Base-by-base conservation (phyloP, 2,888 invertebrate genomes). In the Slavum lentiscoides region DNA sequence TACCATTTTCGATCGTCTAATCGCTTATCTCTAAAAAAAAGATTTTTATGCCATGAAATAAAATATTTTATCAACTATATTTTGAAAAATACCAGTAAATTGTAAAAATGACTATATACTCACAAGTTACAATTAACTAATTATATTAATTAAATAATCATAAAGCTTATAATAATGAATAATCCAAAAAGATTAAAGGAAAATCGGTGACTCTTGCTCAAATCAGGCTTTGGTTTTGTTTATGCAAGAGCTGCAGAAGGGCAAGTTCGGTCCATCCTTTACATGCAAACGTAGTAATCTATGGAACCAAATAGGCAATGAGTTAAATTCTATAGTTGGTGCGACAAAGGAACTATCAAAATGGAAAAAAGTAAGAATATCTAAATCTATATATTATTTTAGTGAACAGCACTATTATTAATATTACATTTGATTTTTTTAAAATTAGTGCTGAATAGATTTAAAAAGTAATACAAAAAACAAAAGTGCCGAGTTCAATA, bases 321-420 rank as follows among this genome's bases (percentile, higher is more conserved):
- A 55, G 17, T 17, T 55, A 4, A 55, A 55, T 17, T 55, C 55
- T 15, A 55, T 55, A 55, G 55, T 55, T 55, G 55, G 55, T 55
- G 55, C 55, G 17, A 17, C 7, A 55, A 55, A 55, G 17, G 55
- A 55, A 55, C 55, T 17, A 55, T 55, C 17, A 55, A 55, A 55
- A 55, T 55, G 55, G 55, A 55, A 55, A 55, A 55, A 55, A 55
- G 55, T 55, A 55, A 55, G 55, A 55, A 55, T 55, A 55, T 55
- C 17, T 43, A 43, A n/a, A n/a, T n/a, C n/a, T n/a, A n/a, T 9
- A 9, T 43, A 43, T 43, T 43, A 43, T 43, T 43, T 43, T 43
- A 43, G 9, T 43, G 43, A 43, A 43, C 9, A 43, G 9, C 43
- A 43, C 9, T 43, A 6, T 43, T 43, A 43, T 8, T 43, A 8